Evolutionary conservation across 2,113 vertebrate species (phyloP), one percentile per base, ranked within the genome.

Genomic region (Sander vitreus): DNA sequence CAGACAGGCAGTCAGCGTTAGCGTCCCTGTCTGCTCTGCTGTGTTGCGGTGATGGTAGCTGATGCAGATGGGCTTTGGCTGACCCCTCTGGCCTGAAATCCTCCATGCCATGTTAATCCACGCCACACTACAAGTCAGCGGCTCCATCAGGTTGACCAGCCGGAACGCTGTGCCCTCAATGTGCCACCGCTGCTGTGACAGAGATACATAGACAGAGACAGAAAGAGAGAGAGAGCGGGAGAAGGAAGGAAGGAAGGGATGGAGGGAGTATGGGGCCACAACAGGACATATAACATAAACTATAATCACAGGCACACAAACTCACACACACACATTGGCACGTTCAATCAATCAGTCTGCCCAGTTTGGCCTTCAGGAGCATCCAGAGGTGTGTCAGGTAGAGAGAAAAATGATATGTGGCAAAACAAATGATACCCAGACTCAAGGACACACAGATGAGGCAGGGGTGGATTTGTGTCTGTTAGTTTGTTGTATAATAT

Each of bases 71-170:
- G 53, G 58, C 67, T 54, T 58, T 48, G 54, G 45, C 59, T 73
- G 81, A 83, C 85, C 88, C 78, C 65, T 47, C 30, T 63, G 74
- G 70, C 67, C 77, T 6, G 65, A 83, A 63, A 69, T 65, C 68
- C 60, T 74, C 58, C 67, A 18, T 51, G 76, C 66, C 76, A 72
- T 71, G 78, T 84, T 85, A 72, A 79, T 86, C 87, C 78, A 80
- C 43, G 64, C 62, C n/a, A 54, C 53, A 53, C 75, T 58, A 83
- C 76, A 55, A 78, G 78, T 88, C 83, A 73, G 71, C 72, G 21
- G 33, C 84, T 89, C 90, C 83, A 71, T 92, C 88, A 85, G 80
- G 76, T 80, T 39, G 84, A 87, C 83, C 88, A 81, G 76, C 82
- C 43, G 55, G 90, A 80, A 90, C 68, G 60, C 83, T 4, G 62